Evolutionary conservation across 1,140 invertebrate species (phyloP), one percentile per base, ranked within the genome.

Genomic region (Bombus superbus): DNA sequence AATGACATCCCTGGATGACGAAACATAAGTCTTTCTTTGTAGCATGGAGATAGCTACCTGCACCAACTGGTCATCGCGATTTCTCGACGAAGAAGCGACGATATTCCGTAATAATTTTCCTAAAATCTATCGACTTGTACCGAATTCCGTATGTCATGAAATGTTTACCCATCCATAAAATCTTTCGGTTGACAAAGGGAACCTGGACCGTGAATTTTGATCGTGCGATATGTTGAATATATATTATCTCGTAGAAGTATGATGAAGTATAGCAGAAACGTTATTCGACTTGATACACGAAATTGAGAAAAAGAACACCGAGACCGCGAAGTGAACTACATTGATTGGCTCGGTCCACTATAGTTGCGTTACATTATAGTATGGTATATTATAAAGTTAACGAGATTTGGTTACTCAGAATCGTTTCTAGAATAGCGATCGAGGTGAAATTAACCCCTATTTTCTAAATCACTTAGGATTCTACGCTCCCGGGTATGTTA

Each of bases 11-110:
- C 15, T 3, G 13, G 32, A 53, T 66, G 81, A 82, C 13, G 42
- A 66, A 75, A 74, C 28, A 9, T 10, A 18, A 32, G 35, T 83
- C 53, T 42, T 57, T 83, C 53, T 42, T 57, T 77, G n/a, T 62
- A 53, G 6, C 47, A 28, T n/a, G 32, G 74, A 83, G 81, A 78
- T 78, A 83, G 81, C 81, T 66, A 22, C 28, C 32, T 22, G 66
- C 44, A 22, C 8, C 32, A 69, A 83, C 81, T 76, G 44, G 62
- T 78, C 47, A n/a, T 68, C 18, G 74, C 38, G 28, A 76, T 83
- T 44, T 28, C 38, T 83, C 47, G 69, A 75, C 66, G 66, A 53
- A 75, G 66, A 66, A 53, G 47, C 47, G 44, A 68, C 62, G 57
- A 35, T 83, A 18, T 38, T 77, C 11, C 35, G 13, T 22, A 44